phyloP scores from a whole-genome alignment of 2,797 vertebrate genomes.

The Bovichtus diacanthus region DNA sequence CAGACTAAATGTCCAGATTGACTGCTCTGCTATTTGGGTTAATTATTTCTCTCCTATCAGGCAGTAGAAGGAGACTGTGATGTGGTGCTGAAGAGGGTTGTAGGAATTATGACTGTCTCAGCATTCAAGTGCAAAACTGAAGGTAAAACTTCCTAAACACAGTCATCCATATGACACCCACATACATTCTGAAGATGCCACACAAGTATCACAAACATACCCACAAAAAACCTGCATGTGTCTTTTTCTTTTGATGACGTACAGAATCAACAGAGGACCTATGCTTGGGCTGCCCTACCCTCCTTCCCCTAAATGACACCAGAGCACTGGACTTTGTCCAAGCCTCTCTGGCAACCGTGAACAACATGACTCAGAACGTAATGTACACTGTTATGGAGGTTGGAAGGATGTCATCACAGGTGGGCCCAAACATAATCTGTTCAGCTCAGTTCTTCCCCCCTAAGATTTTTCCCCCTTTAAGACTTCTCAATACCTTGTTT shows the following conservation, averaged over 20 bases:
- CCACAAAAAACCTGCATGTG: conserved; percentile 14
- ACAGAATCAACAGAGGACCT: conserved; percentile 77
- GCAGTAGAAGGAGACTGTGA: conserved; percentile 87
- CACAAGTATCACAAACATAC: not conserved
- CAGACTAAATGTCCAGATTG: not conserved
- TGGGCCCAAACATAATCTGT: conserved; percentile 33
- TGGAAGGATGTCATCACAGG: conserved; percentile 83
- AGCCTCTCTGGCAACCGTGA: conserved; percentile 76
- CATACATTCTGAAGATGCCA: not conserved
- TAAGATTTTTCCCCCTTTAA: not conserved
- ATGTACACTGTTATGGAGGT: conserved; percentile 76
- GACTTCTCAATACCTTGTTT: conserved; percentile 30
- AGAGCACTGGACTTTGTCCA: conserved; percentile 73
- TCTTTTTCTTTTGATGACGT: conserved; percentile 27
- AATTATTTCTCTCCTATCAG: conserved; percentile 59
- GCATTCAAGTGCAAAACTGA: conserved; percentile 87
- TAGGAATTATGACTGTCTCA: conserved; percentile 70
- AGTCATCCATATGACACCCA: not conserved
- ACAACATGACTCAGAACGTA: conserved; percentile 58
- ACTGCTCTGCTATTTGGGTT: not conserved
- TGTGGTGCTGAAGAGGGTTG: conserved; percentile 75
- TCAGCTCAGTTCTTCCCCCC: not conserved
- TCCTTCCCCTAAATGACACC: conserved; percentile 81
- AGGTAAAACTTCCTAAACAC: conserved; percentile 64
- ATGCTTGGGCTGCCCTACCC: conserved; percentile 70